A percentile compares a stretch with the other conserved stretches of the same genome.
These are phyloP conservation scores for Pseudochromis fuscus DNA, from an alignment of 2,797 vertebrate species.

Conservation along the genomic window DNA sequence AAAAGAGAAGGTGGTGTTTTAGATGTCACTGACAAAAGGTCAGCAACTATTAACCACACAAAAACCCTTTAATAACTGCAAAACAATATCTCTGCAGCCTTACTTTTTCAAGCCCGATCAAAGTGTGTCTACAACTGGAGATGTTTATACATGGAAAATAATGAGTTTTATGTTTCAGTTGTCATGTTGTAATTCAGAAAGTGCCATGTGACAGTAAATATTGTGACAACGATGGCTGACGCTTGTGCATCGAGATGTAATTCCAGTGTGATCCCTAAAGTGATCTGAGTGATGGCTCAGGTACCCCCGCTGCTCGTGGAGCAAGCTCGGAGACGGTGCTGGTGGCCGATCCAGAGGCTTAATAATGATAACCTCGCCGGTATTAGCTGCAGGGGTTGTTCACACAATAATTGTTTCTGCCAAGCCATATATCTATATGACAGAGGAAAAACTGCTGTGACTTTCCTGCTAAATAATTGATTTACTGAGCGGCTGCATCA, in stretches of 20 bases:
- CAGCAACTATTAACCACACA: constrained; percentile 29
- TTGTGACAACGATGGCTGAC: constrained; percentile 60
- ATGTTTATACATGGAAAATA: constrained; percentile 32
- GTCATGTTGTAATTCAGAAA: constrained; percentile 60
- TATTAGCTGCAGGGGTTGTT: constrained; percentile 82
- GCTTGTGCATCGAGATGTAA: constrained; percentile 63
- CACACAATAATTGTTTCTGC: constrained; percentile 93
- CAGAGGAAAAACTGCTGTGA: constrained; percentile 90
- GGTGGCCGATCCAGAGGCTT: constrained; percentile 77
- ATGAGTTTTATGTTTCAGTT: constrained; percentile 51
- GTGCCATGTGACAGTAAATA: constrained; percentile 45
- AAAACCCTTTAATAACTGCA: not conserved
- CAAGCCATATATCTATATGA: constrained; percentile 93
- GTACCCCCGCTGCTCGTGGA: constrained; percentile 78
- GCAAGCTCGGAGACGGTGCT: constrained; percentile 64
- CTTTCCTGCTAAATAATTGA: constrained; percentile 94
- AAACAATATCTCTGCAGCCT: not conserved
- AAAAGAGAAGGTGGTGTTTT: constrained; percentile 62
- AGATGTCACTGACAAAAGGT: constrained; percentile 29
- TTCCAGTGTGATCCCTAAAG: constrained; percentile 67
- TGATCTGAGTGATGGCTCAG: constrained; percentile 75
- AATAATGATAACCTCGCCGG: constrained; percentile 80
- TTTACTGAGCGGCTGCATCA: constrained; percentile 81
- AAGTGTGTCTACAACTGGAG: constrained; percentile 21
- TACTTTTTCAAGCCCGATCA: constrained; percentile 17